Evolutionary conservation across 2,113 vertebrate species (phyloP), one percentile per base, ranked within the genome.

Genomic region (Xenopus borealis): DNA sequence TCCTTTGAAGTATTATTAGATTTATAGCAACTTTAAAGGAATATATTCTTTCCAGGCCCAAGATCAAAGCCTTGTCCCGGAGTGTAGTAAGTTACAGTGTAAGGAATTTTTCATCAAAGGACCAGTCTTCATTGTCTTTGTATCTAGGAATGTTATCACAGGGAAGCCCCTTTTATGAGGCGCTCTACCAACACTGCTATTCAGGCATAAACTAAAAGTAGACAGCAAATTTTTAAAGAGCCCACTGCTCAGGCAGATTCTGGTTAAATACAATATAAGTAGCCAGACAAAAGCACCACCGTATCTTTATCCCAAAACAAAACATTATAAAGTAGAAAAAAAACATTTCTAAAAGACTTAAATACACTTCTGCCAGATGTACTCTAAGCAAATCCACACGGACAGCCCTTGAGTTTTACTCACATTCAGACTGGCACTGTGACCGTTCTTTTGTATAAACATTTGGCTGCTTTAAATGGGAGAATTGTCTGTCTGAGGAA

Each of bases 21-120:
- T 74, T 62, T 70, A 57, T 71, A 81, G 82, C 72, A 83, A 79
- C 80, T 81, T 78, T 79, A 86, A 82, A 83, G 83, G 81, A 87
- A 83, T 78, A 85, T 71, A 80, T 71, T 79, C 81, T 83, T 84
- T 83, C 83, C 82, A 84, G 84, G 81, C 71, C 0, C 3, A 65
- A 86, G 86, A 86, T 86, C 83, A 87, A 90, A 92, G 85, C 27
- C 80, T 72, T 62, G 62, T 72, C 82, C 85, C 82, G 11, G 82
- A 83, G 75, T 81, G 80, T 46, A 40, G 65, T 78, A 77, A 47
- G 68, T 79, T 84, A 81, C 78, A 75, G 75, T 81, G 73, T 81
- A 78, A 79, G 75, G 70, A 75, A 63, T 78, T 82, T 27, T 84
- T 83, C 47, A 50, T 50, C 79, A 82, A 80, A 83, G 47, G 61